Evolutionary conservation across 2,888 invertebrate genomes (phyloP).

Genomic region (Noctua pronuba): DNA sequence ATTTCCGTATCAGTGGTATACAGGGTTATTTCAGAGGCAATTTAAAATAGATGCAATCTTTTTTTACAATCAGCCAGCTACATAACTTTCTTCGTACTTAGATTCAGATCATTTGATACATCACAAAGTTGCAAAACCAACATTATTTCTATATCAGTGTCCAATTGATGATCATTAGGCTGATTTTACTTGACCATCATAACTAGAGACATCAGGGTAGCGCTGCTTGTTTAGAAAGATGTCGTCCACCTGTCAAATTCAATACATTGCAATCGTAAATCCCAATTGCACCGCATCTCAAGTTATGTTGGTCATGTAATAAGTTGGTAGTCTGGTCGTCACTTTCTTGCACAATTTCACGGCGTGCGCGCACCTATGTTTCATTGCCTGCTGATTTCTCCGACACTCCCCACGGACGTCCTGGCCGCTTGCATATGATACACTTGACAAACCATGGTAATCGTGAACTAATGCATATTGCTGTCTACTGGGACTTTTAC

Average conservation of each 20-base stretch:
- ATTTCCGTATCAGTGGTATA: background rate
- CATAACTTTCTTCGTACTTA: conserved; percentile 40
- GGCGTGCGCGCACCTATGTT: conserved; percentile 81
- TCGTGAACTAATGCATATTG: conserved; percentile 34
- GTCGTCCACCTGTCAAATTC: background rate
- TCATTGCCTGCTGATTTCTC: conserved; percentile 83
- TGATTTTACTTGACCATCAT: background rate
- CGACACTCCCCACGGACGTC: conserved; percentile 80
- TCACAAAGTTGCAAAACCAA: conserved; percentile 21
- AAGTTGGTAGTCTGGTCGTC: conserved; percentile 63
- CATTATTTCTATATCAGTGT: conserved; percentile 54
- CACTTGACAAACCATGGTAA: conserved; percentile 62
- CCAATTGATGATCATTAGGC: conserved; percentile 59
- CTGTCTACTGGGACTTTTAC: conserved; percentile 30
- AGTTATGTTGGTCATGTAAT: background rate
- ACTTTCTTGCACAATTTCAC: conserved; percentile 89
- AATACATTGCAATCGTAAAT: background rate
- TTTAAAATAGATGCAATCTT: conserved; percentile 8
- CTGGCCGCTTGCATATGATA: conserved; percentile 69
- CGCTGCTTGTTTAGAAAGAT: background rate
- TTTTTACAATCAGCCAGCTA: conserved; percentile 3
- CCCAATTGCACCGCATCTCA: background rate
- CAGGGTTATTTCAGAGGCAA: background rate
- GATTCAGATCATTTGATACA: conserved; percentile 34
- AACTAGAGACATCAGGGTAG: background rate